phyloP scores from a whole-genome alignment of 2,888 invertebrate species.

The Xanthorhoe spadicearia region DNA sequence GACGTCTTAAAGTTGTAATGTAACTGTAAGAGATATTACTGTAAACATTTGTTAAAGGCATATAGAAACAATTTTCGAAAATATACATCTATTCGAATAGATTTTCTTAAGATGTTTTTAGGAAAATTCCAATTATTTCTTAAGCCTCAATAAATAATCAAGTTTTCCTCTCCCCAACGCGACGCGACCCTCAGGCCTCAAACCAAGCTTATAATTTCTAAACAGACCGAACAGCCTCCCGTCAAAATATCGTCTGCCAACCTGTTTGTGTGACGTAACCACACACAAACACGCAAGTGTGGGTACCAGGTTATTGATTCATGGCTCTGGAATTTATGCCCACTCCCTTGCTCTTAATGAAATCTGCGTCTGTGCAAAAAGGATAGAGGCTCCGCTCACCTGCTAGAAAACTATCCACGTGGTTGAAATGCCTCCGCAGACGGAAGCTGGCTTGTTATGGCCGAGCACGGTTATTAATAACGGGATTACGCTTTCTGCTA shows the following conservation, averaged over 20 bases:
- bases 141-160: constrained; percentile 21
- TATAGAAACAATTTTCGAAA: too few relatives aligned
- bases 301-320: constrained; percentile 81
- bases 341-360: constrained; percentile 78
- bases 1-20: too few relatives aligned
- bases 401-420: constrained; percentile 69
- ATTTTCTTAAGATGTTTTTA: too few relatives aligned
- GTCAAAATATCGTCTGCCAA: constrained; percentile 80
- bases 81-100: too few relatives aligned
- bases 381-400: constrained; percentile 63
- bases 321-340: constrained; percentile 77
- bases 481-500: constrained; percentile 40
- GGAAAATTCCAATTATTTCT: constrained; percentile 21
- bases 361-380: constrained; percentile 70
- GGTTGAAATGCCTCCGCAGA: constrained; percentile 64
- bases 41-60: too few relatives aligned
- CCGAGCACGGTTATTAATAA: constrained; percentile 55
- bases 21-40: too few relatives aligned
- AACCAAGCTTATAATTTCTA: constrained; percentile 64
- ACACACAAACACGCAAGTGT: constrained; percentile 64
- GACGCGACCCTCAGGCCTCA: constrained; percentile 35
- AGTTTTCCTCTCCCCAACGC: constrained; percentile 10
- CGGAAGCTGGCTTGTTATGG: constrained; percentile 61
- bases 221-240: constrained; percentile 68
- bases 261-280: constrained; percentile 65